Conservation (phyloP, 2,888 invertebrate species). For the Coelogynopora nodosa region DNA sequence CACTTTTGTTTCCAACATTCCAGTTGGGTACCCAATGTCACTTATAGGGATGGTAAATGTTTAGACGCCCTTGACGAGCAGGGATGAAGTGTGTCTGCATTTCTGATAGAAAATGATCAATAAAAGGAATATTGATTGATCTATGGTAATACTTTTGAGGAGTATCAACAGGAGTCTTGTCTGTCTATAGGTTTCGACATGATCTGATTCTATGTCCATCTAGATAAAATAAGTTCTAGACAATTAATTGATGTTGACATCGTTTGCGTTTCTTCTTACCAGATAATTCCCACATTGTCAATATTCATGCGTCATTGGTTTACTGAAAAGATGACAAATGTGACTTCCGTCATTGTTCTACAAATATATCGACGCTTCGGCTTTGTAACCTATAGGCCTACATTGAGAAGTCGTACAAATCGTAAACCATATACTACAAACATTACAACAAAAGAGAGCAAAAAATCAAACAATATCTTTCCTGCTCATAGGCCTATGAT, state of each 20-base stretch:
- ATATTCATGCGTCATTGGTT: too few relatives aligned
- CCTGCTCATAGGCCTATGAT: too few relatives aligned
- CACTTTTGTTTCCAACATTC: not conserved
- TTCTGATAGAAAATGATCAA: not conserved
- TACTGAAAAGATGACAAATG: not conserved
- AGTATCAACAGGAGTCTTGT: not conserved
- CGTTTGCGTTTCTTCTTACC: too few relatives aligned
- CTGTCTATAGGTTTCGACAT: too few relatives aligned
- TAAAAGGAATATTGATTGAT: not conserved
- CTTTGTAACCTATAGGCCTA: not conserved
- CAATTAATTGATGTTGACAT: not conserved
- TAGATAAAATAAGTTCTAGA: not conserved
- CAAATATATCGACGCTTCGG: not conserved
- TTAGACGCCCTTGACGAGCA: not conserved
- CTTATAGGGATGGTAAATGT: not conserved
- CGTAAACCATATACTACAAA: too few relatives aligned
- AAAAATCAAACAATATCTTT: too few relatives aligned
- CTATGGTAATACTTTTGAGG: not conserved
- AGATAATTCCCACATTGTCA: too few relatives aligned
- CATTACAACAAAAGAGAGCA: too few relatives aligned
- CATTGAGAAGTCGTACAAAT: not conserved
- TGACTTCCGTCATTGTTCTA: not conserved
- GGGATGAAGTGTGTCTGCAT: not conserved
- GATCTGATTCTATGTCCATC: not conserved
- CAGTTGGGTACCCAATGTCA: not conserved